Conservation (phyloP, 2,888 invertebrate species). For the Macropis europaea region DNA sequence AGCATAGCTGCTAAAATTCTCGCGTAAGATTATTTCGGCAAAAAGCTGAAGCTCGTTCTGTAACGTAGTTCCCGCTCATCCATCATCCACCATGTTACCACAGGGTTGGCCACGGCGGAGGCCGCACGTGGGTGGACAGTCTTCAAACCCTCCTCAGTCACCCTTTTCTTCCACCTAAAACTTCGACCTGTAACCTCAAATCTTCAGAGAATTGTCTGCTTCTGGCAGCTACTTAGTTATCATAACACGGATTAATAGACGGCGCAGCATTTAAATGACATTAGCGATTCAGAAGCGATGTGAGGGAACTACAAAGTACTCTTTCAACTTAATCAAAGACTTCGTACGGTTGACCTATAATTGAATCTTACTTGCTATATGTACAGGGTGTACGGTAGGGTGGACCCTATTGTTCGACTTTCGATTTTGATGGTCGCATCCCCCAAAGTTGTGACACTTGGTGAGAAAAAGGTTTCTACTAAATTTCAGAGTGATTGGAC, state of each 20-base stretch:
- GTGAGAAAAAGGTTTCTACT: no score
- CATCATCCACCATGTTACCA: slow-evolving; percentile 56
- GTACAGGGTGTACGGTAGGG: no score
- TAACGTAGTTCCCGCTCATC: slow-evolving; percentile 64
- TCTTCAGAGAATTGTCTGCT: not conserved
- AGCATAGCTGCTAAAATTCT: slow-evolving; percentile 65
- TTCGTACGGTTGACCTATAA: no score
- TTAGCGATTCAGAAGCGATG: slow-evolving; percentile 1
- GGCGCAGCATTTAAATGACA: slow-evolving; percentile 6
- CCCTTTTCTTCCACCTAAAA: slow-evolving; percentile 4
- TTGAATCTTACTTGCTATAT: no score
- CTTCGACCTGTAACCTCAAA: slow-evolving; percentile 13
- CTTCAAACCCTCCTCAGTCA: slow-evolving; percentile 1
- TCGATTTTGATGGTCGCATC: no score
- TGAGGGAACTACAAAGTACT: not conserved
- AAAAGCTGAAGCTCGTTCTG: slow-evolving; percentile 63
- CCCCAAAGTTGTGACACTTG: no score
- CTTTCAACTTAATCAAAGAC: no score
- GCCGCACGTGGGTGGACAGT: slow-evolving; percentile 28
- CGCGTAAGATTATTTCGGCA: slow-evolving; percentile 70
- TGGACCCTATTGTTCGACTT: no score
- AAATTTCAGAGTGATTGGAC: no score
- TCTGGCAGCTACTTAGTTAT: not conserved
- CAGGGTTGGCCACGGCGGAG: slow-evolving; percentile 12
- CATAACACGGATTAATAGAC: not conserved